Conservation (phyloP, 1,140 invertebrate genomes). For the Trichonephila clavipes region DNA sequence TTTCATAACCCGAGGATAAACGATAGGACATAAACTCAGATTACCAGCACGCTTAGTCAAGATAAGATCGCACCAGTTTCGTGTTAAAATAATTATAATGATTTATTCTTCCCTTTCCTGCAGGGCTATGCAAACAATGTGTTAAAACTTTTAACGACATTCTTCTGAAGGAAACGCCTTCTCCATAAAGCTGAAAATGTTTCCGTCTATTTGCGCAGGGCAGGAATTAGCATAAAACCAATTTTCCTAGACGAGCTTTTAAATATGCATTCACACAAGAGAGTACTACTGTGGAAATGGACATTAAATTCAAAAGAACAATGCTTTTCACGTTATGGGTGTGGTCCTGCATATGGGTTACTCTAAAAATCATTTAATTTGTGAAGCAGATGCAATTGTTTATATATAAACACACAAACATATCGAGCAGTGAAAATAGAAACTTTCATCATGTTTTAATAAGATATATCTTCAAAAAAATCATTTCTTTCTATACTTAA, state of each 20-base stretch:
- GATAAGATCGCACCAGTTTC: background rate
- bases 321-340: conserved; percentile 28
- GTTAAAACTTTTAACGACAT: conserved; percentile 13
- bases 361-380: conserved; percentile 24
- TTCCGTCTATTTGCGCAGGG: background rate
- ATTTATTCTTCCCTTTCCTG: background rate
- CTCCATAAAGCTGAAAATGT: background rate
- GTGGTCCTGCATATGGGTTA: background rate
- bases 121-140: background rate
- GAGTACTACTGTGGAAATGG: background rate
- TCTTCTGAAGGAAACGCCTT: conserved; percentile 5
- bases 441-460: background rate
- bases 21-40: no score
- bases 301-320: conserved; percentile 25
- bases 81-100: background rate
- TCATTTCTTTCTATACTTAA: background rate
- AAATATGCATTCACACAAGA: conserved; percentile 31
- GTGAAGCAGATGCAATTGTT: background rate
- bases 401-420: background rate
- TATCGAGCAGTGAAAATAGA: background rate
- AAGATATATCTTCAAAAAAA: no score
- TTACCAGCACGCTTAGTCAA: no score
- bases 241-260: conserved; percentile 39
- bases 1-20: no score
- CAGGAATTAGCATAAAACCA: conserved; percentile 46